Conservation (phyloP, 2,113 vertebrate genomes). For the Peucedramus taeniatus region DNA sequence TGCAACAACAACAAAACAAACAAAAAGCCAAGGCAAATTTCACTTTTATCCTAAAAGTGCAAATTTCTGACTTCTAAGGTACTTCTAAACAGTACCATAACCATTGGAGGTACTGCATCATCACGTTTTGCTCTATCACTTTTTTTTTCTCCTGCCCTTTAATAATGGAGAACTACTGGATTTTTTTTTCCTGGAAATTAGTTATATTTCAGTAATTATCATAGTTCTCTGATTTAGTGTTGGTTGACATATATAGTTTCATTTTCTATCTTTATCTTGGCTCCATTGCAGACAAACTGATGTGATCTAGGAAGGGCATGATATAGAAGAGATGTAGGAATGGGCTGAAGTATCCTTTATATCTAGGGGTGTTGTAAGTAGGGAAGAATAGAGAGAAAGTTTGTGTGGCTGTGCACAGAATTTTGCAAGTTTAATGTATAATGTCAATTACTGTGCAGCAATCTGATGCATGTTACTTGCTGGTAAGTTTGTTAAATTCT, state of each 20-base stretch:
- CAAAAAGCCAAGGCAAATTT: neutral
- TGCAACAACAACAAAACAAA: neutral
- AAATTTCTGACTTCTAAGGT: neutral
- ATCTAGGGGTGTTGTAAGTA: constrained; percentile 71
- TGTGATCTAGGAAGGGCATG: constrained; percentile 32
- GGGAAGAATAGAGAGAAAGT: constrained; percentile 68
- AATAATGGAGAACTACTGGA: neutral
- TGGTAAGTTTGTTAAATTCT: constrained; percentile 74
- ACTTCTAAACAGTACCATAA: neutral
- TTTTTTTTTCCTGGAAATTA: neutral
- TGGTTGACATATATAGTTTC: neutral
- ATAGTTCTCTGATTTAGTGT: neutral
- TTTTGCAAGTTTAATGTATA: constrained; percentile 69
- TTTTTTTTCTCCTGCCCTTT: neutral
- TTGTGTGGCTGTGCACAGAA: constrained; percentile 67
- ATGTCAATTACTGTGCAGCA: constrained; percentile 41
- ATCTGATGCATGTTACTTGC: constrained; percentile 66
- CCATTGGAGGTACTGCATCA: neutral
- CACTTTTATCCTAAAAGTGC: neutral
- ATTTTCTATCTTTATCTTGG: constrained; percentile 11
- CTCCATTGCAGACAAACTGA: constrained; percentile 34
- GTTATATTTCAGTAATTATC: constrained; percentile 15
- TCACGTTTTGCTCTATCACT: neutral
- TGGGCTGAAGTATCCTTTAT: constrained; percentile 72
- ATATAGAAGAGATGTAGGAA: constrained; percentile 61